Evolutionary conservation across 2,797 vertebrate species (phyloP).

Genomic region (Oreochromis grahami): DNA sequence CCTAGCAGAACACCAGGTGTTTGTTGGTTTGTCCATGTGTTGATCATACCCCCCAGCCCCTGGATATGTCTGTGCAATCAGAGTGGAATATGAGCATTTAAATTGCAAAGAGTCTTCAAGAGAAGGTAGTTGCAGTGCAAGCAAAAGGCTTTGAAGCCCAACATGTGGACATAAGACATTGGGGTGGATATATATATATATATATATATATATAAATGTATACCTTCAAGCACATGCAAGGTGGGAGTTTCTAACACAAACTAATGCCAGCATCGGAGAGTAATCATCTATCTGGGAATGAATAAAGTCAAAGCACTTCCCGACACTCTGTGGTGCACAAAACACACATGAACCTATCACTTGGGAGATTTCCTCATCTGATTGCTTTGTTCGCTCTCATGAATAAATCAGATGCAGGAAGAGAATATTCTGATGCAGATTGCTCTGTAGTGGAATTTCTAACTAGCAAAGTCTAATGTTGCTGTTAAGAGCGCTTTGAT

Average conservation of each 20-base stretch:
- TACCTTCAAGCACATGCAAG: slow-evolving; percentile 13
- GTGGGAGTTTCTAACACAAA: slow-evolving; percentile 34
- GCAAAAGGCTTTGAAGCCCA: slow-evolving; percentile 29
- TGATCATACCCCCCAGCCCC: neutral
- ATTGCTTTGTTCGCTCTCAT: slow-evolving; percentile 66
- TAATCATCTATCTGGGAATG: slow-evolving; percentile 40
- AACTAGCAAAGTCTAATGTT: slow-evolving; percentile 18
- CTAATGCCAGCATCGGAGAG: slow-evolving; percentile 13
- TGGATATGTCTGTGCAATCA: slow-evolving; percentile 36
- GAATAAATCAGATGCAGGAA: slow-evolving; percentile 66
- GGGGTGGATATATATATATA: slow-evolving; percentile 20
- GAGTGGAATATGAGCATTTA: slow-evolving; percentile 20
- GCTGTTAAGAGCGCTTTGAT: slow-evolving; percentile 38
- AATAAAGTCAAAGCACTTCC: slow-evolving; percentile 40
- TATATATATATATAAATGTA: neutral
- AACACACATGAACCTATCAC: slow-evolving; percentile 56
- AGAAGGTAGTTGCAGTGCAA: neutral
- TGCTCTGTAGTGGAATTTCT: slow-evolving; percentile 40
- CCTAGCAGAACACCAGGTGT: slow-evolving; percentile 46
- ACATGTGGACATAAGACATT: slow-evolving; percentile 17
- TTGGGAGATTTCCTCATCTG: slow-evolving; percentile 62
- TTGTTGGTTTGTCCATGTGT: slow-evolving; percentile 5
- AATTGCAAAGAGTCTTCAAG: slow-evolving; percentile 13
- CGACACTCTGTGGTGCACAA: slow-evolving; percentile 34
- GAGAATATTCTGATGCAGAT: slow-evolving; percentile 48